These are phyloP conservation scores for Deroptyus accipitrinus DNA, from an alignment of 2,113 vertebrate genomes.

Conservation along the genomic window DNA sequence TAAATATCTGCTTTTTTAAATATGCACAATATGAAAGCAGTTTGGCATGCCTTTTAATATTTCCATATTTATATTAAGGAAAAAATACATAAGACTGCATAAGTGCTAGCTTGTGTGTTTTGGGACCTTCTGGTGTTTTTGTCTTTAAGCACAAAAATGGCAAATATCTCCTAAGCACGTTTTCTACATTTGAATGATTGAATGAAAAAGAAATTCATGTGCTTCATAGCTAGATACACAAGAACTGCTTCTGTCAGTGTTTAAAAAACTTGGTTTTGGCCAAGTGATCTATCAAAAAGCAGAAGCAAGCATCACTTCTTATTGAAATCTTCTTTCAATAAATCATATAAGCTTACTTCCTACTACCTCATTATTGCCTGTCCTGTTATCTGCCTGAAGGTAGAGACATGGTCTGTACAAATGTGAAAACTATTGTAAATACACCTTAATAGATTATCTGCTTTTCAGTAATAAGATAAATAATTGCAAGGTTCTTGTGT, in stretches of 20 bases:
- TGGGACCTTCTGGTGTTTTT: not conserved
- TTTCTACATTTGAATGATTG: not conserved
- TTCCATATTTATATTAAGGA: not conserved
- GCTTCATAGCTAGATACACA: not conserved
- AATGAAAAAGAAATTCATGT: not conserved
- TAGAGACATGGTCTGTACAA: not conserved
- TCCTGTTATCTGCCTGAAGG: not conserved
- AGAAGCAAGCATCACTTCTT: not conserved
- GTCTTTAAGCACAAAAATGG: not conserved
- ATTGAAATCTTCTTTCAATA: not conserved
- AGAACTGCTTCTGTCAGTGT: not conserved
- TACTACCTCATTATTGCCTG: not conserved
- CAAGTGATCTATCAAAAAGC: not conserved
- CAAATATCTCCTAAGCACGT: not conserved
- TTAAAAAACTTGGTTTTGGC: not conserved
- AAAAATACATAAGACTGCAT: not conserved
- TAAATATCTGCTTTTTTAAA: not conserved
- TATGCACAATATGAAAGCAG: not conserved
- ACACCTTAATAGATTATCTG: not conserved
- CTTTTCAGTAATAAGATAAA: not conserved
- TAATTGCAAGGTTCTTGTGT: not conserved
- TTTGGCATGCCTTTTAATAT: not conserved
- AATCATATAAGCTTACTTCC: not conserved
- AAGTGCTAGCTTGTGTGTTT: not conserved
- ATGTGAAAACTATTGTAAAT: not conserved